Percentiles rank a stretch among this genome's conserved stretches.
phyloP scores from a whole-genome alignment of 1,140 invertebrate species.

The Maconellicoccus hirsutus region DNA sequence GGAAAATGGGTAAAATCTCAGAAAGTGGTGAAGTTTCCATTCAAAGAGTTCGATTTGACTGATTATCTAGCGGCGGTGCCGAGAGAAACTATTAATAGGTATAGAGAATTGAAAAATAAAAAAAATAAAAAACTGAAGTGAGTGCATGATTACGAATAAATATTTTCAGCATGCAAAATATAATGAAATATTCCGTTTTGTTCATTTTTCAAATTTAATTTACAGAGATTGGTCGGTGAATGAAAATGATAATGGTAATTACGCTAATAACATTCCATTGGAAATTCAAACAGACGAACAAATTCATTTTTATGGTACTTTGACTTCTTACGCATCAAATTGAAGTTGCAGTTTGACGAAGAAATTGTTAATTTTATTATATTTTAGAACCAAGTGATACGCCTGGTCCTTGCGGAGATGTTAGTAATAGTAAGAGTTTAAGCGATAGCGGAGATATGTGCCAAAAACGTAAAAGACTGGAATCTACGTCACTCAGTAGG shows the following conservation, averaged over 20 bases:
- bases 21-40: conserved; percentile 79
- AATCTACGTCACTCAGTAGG: conserved; percentile 50
- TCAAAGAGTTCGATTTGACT: conserved; percentile 68
- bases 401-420: not conserved
- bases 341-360: not conserved
- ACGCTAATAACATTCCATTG: not conserved
- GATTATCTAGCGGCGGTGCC: conserved; percentile 64
- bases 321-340: not conserved
- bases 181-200: no score
- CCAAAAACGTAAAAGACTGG: conserved; percentile 40
- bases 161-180: no score
- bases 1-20: conserved; percentile 87
- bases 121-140: conserved; percentile 17
- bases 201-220: no score
- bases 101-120: conserved; percentile 31
- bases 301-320: not conserved
- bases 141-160: not conserved
- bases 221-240: not conserved
- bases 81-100: conserved; percentile 54
- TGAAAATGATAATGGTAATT: not conserved
- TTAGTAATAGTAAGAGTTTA: not conserved
- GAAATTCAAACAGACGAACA: not conserved
- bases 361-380: not conserved
- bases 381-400: not conserved
- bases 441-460: not conserved